Base-by-base conservation (phyloP, 2,888 invertebrate species). In the Diaperis boleti region DNA sequence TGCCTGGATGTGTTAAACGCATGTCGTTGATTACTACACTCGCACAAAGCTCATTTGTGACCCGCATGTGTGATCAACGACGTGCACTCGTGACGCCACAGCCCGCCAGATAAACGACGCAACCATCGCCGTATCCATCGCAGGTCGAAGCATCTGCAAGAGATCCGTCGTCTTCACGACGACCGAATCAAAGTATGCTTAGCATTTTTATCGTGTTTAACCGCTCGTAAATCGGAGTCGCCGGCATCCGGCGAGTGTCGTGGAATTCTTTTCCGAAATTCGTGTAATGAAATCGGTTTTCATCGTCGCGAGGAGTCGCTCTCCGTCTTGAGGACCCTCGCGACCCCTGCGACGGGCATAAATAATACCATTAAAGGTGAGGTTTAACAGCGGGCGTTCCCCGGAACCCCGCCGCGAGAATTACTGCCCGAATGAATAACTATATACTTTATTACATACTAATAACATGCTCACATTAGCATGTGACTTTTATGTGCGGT, bases 311-410 rank as follows among this genome's bases (percentile, higher is more conserved):
- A 33, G 33, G 33, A 13, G 33, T 33, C 11, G 7, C 22, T 7
- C 22, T 7, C 22, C 22, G 22, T 22, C 33, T 10, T 73, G 74
- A 73, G 71, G 71, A 69, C 72, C 76, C 72, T 74, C 71, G 76
- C 71, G 76, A 75, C 74, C 74, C 71, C 75, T 74, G 70, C 71
- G 71, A 70, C 70, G 73, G 73, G 76, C 81, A 82, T 82, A 83
- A 82, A 82, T 82, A 82, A 82, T 79, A 76, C 81, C 80, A 82
- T 82, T 82, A 82, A 82, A 82, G 82, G 82, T 81, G 82, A 81
- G 82, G 81, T 80, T 78, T 76, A 79, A 74, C 82, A 80, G 82
- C 81, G 72, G 80, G 82, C 71, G 77, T 75, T 73, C 79, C 70
- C 68, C 67, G 68, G 75, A 73, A 75, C 75, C 82, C 81, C 73